Evolutionary conservation across 2,888 invertebrate species (phyloP).

Genomic region (Oconnorella tubifera): DNA sequence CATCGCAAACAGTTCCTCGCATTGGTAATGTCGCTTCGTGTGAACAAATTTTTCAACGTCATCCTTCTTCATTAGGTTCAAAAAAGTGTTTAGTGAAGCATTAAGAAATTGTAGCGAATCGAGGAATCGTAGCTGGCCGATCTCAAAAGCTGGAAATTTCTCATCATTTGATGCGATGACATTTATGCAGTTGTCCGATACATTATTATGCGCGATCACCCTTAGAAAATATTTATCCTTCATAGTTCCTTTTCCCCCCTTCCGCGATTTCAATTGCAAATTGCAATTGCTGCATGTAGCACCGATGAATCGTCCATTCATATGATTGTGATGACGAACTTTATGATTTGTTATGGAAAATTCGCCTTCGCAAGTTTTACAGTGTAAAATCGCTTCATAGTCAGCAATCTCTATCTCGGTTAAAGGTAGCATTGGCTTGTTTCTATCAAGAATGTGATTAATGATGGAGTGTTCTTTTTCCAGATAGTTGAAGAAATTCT

Average conservation of each 20-base stretch:
- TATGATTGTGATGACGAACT: background rate
- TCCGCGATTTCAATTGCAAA: background rate
- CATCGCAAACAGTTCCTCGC: background rate
- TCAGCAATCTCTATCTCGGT: background rate
- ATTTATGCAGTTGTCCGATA: background rate
- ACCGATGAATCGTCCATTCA: background rate
- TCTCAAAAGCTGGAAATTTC: background rate
- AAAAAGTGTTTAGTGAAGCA: background rate
- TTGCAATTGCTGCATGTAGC: background rate
- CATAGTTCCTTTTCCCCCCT: background rate
- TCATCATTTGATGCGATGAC: background rate
- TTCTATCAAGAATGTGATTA: background rate
- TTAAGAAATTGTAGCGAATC: constrained; percentile 2
- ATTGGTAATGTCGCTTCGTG: background rate
- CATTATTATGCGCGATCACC: background rate
- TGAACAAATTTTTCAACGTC: background rate
- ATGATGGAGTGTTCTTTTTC: background rate
- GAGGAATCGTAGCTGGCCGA: background rate
- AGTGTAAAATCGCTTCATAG: background rate
- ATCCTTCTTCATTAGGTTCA: background rate
- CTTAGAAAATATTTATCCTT: background rate
- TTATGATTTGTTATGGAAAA: background rate
- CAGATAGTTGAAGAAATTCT: background rate
- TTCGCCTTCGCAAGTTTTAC: background rate
- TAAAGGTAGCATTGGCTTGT: background rate